Base-by-base conservation (phyloP, 2,888 invertebrate genomes). In the Stenolophus ochropezus region DNA sequence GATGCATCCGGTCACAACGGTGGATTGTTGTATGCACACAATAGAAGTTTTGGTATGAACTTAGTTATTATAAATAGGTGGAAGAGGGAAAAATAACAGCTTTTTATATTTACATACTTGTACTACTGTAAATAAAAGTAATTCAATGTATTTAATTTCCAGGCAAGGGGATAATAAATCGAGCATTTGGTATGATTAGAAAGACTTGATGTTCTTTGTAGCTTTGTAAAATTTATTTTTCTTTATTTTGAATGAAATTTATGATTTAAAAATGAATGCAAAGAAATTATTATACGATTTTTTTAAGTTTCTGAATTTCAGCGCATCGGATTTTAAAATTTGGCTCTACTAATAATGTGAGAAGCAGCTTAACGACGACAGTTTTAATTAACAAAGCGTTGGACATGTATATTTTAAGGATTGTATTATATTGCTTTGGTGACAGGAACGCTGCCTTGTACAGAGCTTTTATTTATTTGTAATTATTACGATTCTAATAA, bases 401-500 rank as follows among this genome's bases (percentile, higher is more conserved):
- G n/a, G n/a, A n/a, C n/a, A n/a, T 61, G 25, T 23, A 61, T 25
- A 53, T 61, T 61, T 61, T 21, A 56, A 56, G 61, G 14, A 61
- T 23, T 61, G 61, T 61, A 61, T 14, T 25, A 61, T 61, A 61
- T n/a, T 61, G 61, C 61, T 61, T 61, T 61, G 61, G 61, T 61
- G 25, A 61, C 33, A 69, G 33, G 65, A 33, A 11, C 21, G 73
- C 73, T 79, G 58, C 33, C 25, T 56, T 77, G 79, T 79, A 79
- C 79, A 79, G 53, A 42, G 79, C 79, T 79, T 79, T 27, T 49
- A 71, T 25, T 61, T 8, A 79, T 14, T 49, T 23, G 21, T 73
- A 11, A 47, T n/a, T 49, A 47, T 20, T 20, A 11, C 11, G 65
- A 33, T 56, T 78, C 78, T 82, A 80, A 82, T 61, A 20, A 0